phyloP scores from a whole-genome alignment of 2,888 invertebrate genomes.

The Sphaerophoria rueppellii region DNA sequence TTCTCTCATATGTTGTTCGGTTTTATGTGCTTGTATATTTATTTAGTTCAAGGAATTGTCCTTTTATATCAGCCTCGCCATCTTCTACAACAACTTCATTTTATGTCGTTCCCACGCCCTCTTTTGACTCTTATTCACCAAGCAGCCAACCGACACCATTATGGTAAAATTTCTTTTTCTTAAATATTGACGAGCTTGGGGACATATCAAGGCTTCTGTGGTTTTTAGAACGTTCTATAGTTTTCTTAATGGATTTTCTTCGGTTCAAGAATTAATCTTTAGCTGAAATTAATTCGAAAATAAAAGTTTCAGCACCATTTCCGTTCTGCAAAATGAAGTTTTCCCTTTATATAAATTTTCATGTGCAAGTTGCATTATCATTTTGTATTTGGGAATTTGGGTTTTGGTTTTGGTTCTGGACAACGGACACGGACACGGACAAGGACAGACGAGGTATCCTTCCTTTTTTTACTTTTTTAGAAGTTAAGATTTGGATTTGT shows the following conservation, averaged over 20 bases:
- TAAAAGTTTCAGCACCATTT: conserved; percentile 40
- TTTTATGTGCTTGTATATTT: conserved; percentile 33
- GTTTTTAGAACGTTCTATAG: neutral
- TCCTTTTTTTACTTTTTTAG: too few species aligned
- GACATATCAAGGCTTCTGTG: conserved; percentile 15
- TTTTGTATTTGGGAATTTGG: neutral
- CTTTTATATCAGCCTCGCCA: conserved; percentile 6
- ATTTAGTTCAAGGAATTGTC: conserved; percentile 61
- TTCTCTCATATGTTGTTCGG: conserved; percentile 24
- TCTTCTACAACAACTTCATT: conserved; percentile 15
- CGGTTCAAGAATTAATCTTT: conserved; percentile 54
- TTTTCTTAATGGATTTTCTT: conserved; percentile 40
- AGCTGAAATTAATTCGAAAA: conserved; percentile 57
- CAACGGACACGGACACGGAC: too few species aligned
- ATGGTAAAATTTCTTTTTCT: conserved; percentile 63
- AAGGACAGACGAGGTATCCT: too few species aligned
- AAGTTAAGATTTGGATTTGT: neutral
- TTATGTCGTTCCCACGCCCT: neutral
- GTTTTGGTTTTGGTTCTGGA: neutral
- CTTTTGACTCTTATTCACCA: neutral
- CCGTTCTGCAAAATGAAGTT: conserved; percentile 23
- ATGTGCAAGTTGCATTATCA: conserved; percentile 35
- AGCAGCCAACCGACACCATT: neutral
- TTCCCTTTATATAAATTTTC: conserved; percentile 1
- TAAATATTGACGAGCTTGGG: conserved; percentile 66